Evolutionary conservation across 2,888 invertebrate species (phyloP).

Genomic region (Tachina fera): DNA sequence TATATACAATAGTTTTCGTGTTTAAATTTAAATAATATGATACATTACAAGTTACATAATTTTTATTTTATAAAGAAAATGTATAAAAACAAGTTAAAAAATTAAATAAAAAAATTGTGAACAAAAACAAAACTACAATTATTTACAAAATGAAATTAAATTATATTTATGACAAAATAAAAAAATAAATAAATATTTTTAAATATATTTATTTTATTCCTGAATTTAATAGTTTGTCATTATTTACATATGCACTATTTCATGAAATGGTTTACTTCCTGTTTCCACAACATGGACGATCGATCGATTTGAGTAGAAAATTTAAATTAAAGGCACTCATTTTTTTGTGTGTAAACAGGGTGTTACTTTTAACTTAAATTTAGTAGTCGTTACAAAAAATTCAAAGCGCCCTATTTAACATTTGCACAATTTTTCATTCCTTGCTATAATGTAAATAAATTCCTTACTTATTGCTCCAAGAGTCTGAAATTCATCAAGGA

Average conservation of each 20-base stretch:
- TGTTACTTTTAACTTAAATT: too few relatives aligned
- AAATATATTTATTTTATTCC: not conserved
- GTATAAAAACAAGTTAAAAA: conserved; percentile 25
- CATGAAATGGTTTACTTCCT: not conserved
- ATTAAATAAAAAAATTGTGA: conserved; percentile 19
- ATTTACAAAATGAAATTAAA: conserved; percentile 71
- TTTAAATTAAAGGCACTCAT: too few relatives aligned
- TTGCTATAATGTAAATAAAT: too few relatives aligned
- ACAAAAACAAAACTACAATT: conserved; percentile 73
- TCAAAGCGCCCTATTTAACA: too few relatives aligned
- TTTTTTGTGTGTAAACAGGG: too few relatives aligned
- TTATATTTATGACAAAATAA: conserved; percentile 21
- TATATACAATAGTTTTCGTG: conserved; percentile 73
- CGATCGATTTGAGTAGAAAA: too few relatives aligned
- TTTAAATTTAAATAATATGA: not conserved
- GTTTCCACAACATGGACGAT: too few relatives aligned
- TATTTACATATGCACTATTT: conserved; percentile 34
- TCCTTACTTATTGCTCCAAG: too few relatives aligned
- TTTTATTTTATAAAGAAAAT: conserved; percentile 39
- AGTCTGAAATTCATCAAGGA: too few relatives aligned
- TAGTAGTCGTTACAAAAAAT: too few relatives aligned
- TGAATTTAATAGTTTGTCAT: conserved; percentile 12
- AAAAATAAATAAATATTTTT: not conserved
- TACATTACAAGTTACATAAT: conserved; percentile 24
- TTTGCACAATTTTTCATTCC: too few relatives aligned